Conservation (phyloP, 2,888 invertebrate species). For the Hyalella azteca region DNA sequence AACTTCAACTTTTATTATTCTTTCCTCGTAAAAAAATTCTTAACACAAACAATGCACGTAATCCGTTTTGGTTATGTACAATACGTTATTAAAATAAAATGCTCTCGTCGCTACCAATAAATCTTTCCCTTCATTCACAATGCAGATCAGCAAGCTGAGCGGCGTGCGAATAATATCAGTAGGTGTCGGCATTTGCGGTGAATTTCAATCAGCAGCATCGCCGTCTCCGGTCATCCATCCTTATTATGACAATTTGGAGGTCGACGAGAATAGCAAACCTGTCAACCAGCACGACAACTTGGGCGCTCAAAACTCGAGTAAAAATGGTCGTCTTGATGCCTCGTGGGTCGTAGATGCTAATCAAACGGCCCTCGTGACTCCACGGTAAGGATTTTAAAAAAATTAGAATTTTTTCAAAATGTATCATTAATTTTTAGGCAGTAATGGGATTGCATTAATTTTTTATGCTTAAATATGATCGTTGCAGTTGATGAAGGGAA, state of each 20-base stretch:
- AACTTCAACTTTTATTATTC: no score
- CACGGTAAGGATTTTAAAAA: constrained; percentile 29
- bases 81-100: no score
- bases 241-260: constrained; percentile 12
- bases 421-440: no score
- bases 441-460: no score
- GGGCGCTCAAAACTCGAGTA: background rate
- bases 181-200: constrained; percentile 47
- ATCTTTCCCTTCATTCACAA: background rate
- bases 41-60: background rate
- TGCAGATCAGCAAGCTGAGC: constrained; percentile 36
- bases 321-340: background rate
- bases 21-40: no score
- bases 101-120: no score
- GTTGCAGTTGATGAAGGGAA: no score
- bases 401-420: no score
- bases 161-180: constrained; percentile 45
- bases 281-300: background rate
- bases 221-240: constrained; percentile 24
- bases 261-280: background rate
- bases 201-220: background rate
- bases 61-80: background rate
- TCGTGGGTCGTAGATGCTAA: constrained; percentile 53
- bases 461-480: no score
- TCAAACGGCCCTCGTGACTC: constrained; percentile 46